Evolutionary conservation across 2,113 vertebrate species (phyloP), one percentile per base, ranked within the genome.

Genomic region (Rhinoderma darwinii): DNA sequence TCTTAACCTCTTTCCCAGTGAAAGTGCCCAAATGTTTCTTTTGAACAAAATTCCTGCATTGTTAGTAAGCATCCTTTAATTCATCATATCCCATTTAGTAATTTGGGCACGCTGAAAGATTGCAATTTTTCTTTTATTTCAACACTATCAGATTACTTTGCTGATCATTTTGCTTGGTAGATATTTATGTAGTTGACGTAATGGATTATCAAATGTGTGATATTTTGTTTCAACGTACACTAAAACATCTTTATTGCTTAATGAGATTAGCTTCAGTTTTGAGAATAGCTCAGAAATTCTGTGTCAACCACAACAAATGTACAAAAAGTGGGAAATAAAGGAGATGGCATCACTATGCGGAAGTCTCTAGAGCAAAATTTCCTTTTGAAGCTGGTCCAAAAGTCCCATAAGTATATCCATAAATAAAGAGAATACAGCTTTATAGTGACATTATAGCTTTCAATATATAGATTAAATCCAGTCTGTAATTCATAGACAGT

Each of bases 1-100:
- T 97, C 96, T 96, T 96, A 95, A 97, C 96, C 95, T 92, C 90
- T 90, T 93, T 93, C 93, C 92, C 93, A 93, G 93, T 90, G 92
- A 96, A 94, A 95, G 92, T 92, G 92, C 94, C 93, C 95, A 95
- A 95, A 94, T 94, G 94, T 92, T 94, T 93, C 92, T 90, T 90
- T 92, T 92, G 90, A 95, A 94, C 92, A 93, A 94, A 95, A 93
- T 90, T 91, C 91, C 90, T 73, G 90, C 90, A 92, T 93, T 94
- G 92, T 95, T 94, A 94, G 75, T 93, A 94, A 93, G 91, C 90
- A 92, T 95, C 92, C 94, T 93, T 94, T 93, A 90, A 89, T 93
- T 93, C 91, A 92, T 92, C 90, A 90, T 88, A 89, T 91, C 90
- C 77, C 93, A 91, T 91, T 89, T 88, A 68, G 86, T 66, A 87